Conservation (phyloP, 2,888 invertebrate species). For the Ormyrus thymus region DNA sequence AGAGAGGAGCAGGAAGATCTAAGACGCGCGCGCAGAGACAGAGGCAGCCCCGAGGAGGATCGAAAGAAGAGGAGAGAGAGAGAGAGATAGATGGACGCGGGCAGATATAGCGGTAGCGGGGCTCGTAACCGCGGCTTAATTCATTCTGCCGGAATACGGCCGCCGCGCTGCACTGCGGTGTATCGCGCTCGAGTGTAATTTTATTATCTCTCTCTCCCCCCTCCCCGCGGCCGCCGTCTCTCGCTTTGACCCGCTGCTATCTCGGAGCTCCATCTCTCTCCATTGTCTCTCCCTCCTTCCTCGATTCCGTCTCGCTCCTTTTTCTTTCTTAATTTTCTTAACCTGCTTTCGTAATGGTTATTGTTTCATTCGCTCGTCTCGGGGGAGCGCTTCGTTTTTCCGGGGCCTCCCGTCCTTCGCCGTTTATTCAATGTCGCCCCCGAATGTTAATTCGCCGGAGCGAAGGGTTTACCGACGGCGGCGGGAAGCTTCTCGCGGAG, state of each 20-base stretch:
- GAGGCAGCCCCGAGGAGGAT: background rate
- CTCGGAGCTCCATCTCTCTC: conserved; percentile 43
- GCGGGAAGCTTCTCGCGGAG: background rate
- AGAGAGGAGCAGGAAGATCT: conserved; percentile 13
- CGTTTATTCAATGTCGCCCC: conserved; percentile 22
- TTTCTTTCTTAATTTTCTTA: conserved; percentile 29
- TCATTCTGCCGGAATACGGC: conserved; percentile 50
- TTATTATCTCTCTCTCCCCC: conserved; percentile 56
- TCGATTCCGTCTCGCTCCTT: background rate
- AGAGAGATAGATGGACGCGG: conserved; percentile 18
- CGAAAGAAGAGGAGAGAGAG: conserved; percentile 3
- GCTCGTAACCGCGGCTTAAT: conserved; percentile 67
- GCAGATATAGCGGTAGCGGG: conserved; percentile 1
- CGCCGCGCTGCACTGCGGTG: conserved; percentile 23
- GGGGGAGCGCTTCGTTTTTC: background rate
- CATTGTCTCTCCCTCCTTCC: conserved; percentile 34
- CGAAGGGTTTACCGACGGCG: background rate
- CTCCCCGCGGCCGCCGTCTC: conserved; percentile 18
- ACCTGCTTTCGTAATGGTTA: conserved; percentile 41
- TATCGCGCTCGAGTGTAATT: conserved; percentile 57
- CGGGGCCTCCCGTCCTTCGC: background rate
- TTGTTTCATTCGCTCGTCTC: conserved; percentile 40
- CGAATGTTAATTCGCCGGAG: background rate
- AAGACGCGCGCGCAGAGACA: conserved; percentile 20
- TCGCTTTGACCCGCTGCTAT: conserved; percentile 40